Base-by-base conservation (phyloP, 2,888 invertebrate species). In the Thereva unica region DNA sequence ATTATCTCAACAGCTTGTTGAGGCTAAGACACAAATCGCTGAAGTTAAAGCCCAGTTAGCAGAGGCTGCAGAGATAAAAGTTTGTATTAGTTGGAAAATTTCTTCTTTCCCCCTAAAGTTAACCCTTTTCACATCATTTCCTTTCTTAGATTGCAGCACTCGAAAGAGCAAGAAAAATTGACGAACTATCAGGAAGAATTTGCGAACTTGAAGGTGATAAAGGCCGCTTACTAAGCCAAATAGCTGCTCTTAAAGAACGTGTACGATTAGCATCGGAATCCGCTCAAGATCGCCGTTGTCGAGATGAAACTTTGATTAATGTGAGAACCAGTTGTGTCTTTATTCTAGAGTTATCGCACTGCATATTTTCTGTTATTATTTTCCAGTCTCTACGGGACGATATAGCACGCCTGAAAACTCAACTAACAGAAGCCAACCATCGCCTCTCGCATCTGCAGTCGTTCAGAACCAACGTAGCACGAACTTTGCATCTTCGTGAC, bases 61-160 rank as follows among this genome's bases (percentile, higher is more conserved):
- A 0, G 93, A 93, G 77, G 91, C 93, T 1, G 91, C 91, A 0
- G 93, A 94, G 76, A 92, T 91, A 76, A 94, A 93, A 85, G 92
- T 89, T 52, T 42, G 7, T 42, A 8, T 42, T 12, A 23, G 1
- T 49, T 12, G 23, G 12, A 49, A 42, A 42, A 45, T 45, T 45
- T 10, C 10, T 12, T 47, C 6, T 10, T 1, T 3, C 4, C 2
- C 12, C 10, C n/a, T n/a, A 47, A 47, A 47, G 10, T 12, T 12
- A 12, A 12, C 23, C 10, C 7, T 42, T 42, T 8, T 42, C n/a
- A 42, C 9, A 42, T 2, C 9, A 47, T 7, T 45, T 42, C 45
- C 34, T 7, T 38, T 44, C 42, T 47, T 77, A 93, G 92, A 91
- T 93, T 74, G 89, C 91, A 12, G 89, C 93, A 0, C 76, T 93